These are phyloP conservation scores for Sarcophaga peregrina DNA, from an alignment of 1,140 invertebrate species.

Conservation along the genomic window DNA sequence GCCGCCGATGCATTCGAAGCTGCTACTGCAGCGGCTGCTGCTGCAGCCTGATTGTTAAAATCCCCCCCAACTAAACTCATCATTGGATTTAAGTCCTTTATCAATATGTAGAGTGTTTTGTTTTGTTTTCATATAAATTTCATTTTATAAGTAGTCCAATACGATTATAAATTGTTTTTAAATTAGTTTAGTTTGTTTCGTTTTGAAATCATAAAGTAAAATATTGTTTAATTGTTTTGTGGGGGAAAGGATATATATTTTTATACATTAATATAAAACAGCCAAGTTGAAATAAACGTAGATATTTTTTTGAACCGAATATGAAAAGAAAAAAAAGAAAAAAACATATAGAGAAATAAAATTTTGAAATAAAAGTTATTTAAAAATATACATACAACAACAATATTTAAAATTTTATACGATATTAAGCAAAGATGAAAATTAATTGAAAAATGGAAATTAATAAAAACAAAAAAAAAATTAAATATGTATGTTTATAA, in stretches of 20 bases:
- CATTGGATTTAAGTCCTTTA: slow-evolving; percentile 65
- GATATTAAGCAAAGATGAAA: too few species aligned
- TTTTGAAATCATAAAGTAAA: slow-evolving; percentile 31
- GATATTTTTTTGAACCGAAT: slow-evolving; percentile 42
- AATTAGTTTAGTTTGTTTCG: slow-evolving; percentile 13
- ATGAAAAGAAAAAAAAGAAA: slow-evolving; percentile 43
- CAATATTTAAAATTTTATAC: neutral
- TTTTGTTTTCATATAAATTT: neutral
- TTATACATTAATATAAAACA: slow-evolving; percentile 46
- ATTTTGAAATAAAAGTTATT: slow-evolving; percentile 36
- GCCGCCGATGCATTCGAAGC: slow-evolving; percentile 44
- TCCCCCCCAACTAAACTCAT: slow-evolving; percentile 66
- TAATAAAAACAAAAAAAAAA: neutral
- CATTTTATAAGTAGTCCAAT: slow-evolving; percentile 35
- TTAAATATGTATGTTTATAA: neutral
- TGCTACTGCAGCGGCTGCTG: slow-evolving; percentile 39
- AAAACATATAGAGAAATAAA: slow-evolving; percentile 41
- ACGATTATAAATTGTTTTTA: slow-evolving; percentile 23
- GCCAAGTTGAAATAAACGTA: slow-evolving; percentile 46
- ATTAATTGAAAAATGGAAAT: neutral
- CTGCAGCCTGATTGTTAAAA: slow-evolving; percentile 58
- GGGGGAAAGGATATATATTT: slow-evolving; percentile 32
- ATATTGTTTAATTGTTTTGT: slow-evolving; percentile 39
- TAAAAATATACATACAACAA: slow-evolving; percentile 13
- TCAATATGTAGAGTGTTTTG: slow-evolving; percentile 21